These are phyloP conservation scores for Pocillopora verrucosa DNA, from an alignment of 64 coral and sea anemone genomes.

Conservation along the genomic window DNA sequence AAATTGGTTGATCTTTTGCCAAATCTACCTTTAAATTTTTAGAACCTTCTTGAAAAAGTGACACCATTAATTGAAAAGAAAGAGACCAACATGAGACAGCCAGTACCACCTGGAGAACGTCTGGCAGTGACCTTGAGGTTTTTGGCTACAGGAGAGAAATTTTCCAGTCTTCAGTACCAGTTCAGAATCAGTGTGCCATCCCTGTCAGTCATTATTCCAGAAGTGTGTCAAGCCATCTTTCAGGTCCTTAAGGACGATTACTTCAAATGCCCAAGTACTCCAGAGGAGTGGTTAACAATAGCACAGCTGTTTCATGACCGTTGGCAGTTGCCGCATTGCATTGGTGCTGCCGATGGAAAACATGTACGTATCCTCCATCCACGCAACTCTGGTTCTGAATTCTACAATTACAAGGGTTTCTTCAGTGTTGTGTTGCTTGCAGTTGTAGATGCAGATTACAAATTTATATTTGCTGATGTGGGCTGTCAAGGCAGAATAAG, in stretches of 20 bases:
- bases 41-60: conserved; percentile 33
- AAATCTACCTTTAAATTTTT: neutral
- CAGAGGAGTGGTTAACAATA: conserved; percentile 56
- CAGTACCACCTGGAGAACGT: conserved; percentile 45
- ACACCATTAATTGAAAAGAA: conserved; percentile 3
- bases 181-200: conserved; percentile 57
- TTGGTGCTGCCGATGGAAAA: conserved; percentile 76
- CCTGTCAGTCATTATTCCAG: conserved; percentile 51
- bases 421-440: conserved; percentile 72
- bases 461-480: conserved; percentile 65
- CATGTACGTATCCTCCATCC: conserved; percentile 58
- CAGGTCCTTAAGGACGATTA: conserved; percentile 50
- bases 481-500: conserved; percentile 71
- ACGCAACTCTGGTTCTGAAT: conserved; percentile 48
- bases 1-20: too few species aligned
- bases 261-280: conserved; percentile 38
- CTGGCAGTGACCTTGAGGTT: conserved; percentile 65
- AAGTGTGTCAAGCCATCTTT: conserved; percentile 68
- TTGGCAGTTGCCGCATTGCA: conserved; percentile 77
- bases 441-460: conserved; percentile 53
- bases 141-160: conserved; percentile 66
- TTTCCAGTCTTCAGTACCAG: conserved; percentile 55
- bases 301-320: conserved; percentile 53
- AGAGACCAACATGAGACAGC: conserved; percentile 40
- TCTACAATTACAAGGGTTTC: conserved; percentile 66